Base-by-base conservation (phyloP, 64 coral and sea anemone species). In the Montipora efflorescens region DNA sequence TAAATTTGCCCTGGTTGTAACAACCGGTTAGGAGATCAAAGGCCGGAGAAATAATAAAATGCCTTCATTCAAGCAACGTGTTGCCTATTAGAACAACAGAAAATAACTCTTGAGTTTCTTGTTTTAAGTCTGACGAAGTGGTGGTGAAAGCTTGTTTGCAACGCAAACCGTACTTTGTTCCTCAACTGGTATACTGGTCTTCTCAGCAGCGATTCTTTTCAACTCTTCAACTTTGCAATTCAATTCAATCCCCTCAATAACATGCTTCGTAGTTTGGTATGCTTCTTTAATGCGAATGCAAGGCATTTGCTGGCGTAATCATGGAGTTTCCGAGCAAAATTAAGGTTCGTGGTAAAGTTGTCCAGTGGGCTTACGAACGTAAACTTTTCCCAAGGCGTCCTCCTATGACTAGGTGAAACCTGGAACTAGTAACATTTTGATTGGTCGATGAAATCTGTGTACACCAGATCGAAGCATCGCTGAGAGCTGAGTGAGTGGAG, bases 281-380 rank as follows among this genome's bases (percentile, higher is more conserved):
- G 77, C 81, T 90, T 95, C 92, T 73, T 95, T 97, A n/a, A 97
- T 80, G 18, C 96, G 87, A 95, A 97, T 91, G 86, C 74, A 92
- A 50, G 96, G 96, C 96, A 97, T 97, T 79, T 47, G 87, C 15
- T 23, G 1, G 19, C 23, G 47, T 47, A 79, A 57, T 44, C 9
- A 48, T 12, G 21, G 18, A 74, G 5, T 64, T 59, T 19, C 62
- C 36, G 36, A 36, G 36, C 36, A 36, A 36, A 36, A 36, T 36
- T 36, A 36, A 36, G 36, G 36, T 36, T 5, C 1, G 53, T 57
- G 53, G 53, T 57, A 4, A 57, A 57, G 11, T 8, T 57, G 36
- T 36, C 36, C 36, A 36, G 36, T 36, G 36, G 2, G 36, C 36
- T 2, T 2, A 36, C 36, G 52, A 55, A 55, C 52, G 52, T 55